These are phyloP conservation scores for Hydrophis major DNA, from an alignment of 2,797 vertebrate genomes.

Conservation along the genomic window DNA sequence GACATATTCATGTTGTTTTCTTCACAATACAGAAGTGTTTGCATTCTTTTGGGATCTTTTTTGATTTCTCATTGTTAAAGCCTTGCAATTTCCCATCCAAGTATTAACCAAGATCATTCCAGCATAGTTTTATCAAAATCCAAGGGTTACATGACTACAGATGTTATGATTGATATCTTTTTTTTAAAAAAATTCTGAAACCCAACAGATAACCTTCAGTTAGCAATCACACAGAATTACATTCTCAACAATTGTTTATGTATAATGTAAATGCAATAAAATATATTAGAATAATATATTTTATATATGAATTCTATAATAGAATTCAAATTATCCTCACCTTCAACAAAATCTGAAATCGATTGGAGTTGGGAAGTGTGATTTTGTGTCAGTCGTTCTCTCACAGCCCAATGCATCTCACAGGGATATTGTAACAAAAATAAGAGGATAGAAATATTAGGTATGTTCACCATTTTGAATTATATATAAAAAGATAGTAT, in stretches of 20 bases:
- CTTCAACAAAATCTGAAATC: not conserved
- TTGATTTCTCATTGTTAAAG: not conserved
- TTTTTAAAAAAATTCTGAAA: not conserved
- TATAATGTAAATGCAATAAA: not conserved
- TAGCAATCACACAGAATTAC: not conserved
- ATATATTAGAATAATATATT: not conserved
- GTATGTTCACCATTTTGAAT: not conserved
- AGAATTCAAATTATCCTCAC: not conserved
- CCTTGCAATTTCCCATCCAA: not conserved
- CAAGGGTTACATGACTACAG: not conserved
- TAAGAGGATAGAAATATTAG: not conserved
- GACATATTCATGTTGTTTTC: not conserved
- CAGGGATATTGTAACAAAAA: not conserved
- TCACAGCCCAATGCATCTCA: not conserved
- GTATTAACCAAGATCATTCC: not conserved
- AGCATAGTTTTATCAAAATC: not conserved
- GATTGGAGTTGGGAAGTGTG: not conserved
- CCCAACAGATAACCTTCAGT: constrained; percentile 11
- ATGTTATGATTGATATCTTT: not conserved
- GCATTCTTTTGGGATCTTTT: not conserved
- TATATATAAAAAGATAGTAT: not conserved
- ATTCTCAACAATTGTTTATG: not conserved
- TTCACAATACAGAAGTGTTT: not conserved
- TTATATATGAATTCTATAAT: too few relatives aligned
- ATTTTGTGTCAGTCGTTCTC: not conserved